A percentile compares a stretch with the other conserved stretches of the same genome.
Conservation (phyloP, 2,797 vertebrate genomes). For the Buphagus erythrorhynchus region DNA sequence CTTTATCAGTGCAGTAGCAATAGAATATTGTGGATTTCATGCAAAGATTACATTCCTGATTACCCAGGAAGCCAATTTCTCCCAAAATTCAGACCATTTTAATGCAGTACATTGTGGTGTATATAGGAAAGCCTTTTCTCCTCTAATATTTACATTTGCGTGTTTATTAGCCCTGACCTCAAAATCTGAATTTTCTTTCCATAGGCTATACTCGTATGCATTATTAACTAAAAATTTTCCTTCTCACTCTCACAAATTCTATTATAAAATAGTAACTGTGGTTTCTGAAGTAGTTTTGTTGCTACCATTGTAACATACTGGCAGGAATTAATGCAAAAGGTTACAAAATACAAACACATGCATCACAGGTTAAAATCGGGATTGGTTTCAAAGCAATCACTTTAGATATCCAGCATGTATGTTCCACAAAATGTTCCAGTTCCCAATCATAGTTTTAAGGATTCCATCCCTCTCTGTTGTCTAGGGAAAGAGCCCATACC, state of each 20-base stretch:
- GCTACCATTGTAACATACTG: background rate
- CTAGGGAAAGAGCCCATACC: background rate
- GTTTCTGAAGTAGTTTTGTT: background rate
- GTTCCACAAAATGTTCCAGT: background rate
- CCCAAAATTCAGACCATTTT: background rate
- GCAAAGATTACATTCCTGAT: background rate
- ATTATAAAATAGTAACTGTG: background rate
- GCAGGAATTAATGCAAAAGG: background rate
- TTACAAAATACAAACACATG: background rate
- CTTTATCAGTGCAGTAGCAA: background rate
- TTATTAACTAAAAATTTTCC: background rate
- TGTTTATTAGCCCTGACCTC: background rate
- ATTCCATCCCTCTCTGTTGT: background rate
- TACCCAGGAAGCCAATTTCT: background rate
- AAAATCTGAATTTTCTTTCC: constrained; percentile 1
- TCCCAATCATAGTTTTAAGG: background rate
- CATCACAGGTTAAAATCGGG: background rate
- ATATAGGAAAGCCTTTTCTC: background rate
- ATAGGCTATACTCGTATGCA: background rate
- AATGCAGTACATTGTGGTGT: background rate
- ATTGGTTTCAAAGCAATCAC: background rate
- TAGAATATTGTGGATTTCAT: no score
- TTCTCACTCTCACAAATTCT: background rate
- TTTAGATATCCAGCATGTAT: background rate
- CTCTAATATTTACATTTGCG: background rate